Evolutionary conservation across 2,797 vertebrate species (phyloP), one percentile per base, ranked within the genome.

Genomic region (Cyclura pinguis): DNA sequence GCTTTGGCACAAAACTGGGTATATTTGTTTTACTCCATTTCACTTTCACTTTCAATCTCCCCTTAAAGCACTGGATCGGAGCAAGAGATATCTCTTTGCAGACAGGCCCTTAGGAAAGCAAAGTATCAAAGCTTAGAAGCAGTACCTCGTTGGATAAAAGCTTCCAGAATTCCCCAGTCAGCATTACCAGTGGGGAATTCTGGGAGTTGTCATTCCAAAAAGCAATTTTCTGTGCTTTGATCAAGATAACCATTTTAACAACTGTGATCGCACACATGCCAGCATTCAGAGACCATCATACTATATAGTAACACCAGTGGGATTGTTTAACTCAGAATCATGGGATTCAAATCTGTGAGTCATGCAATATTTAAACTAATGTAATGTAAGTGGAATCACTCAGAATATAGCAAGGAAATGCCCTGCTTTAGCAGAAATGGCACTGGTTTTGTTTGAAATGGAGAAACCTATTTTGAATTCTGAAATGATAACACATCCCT

Each of bases 371-470:
- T 90, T 84, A 59, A 42, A 32, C 8, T 81, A 78, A 59, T 72
- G 57, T 88, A 78, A n/a, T 18, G 3, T 73, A 86, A 86, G 50
- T 42, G 82, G 22, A 91, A 50, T 0, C 74, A 13, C 74, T 90
- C 82, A 4, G 73, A 73, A 10, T 47, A 87, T 2, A 13, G 64
- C 76, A 86, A 4, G 20, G 76, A 14, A 85, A 42, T 89, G 35
- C 1, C 73, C 2, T 74, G 1, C 20, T 78, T 86, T 69, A 91
- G n/a, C 12, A 92, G 77, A 91, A 91, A 64, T n/a, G 0, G 0
- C n/a, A 80, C 7, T 7, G 50, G 67, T 22, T 35, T 90, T 86
- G 27, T 13, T 88, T 90, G 85, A 47, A n/a, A n/a, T 91, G 29
- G 3, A 82, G 47, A 16, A 64, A 92, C 0, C 0, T 38, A 16